Evolutionary conservation across 2,797 vertebrate genomes (phyloP).

Genomic region (Coranthus polyacanthus): DNA sequence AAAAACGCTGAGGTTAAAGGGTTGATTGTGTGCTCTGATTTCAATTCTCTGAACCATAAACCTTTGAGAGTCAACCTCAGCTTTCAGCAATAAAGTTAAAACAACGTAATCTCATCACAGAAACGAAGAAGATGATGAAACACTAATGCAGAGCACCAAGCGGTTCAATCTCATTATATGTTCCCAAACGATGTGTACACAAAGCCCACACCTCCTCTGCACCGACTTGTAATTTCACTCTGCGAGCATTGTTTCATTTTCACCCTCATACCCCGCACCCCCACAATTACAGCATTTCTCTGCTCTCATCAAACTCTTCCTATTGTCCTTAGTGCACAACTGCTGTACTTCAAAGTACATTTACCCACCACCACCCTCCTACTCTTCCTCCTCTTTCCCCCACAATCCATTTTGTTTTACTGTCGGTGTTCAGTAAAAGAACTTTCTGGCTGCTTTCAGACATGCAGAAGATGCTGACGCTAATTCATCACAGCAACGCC

Average conservation of each 20-base stretch:
- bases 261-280: slow-evolving; percentile 31
- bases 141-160: slow-evolving; percentile 16
- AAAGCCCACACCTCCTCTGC: slow-evolving; percentile 32
- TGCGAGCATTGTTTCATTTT: slow-evolving; percentile 45
- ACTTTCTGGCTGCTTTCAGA: slow-evolving; percentile 47
- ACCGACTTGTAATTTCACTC: slow-evolving; percentile 38
- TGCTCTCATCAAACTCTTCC: slow-evolving; percentile 56
- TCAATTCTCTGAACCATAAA: neutral
- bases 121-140: slow-evolving; percentile 19
- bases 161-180: slow-evolving; percentile 16
- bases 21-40: neutral
- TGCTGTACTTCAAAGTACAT: slow-evolving; percentile 69
- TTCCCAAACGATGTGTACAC: slow-evolving; percentile 36
- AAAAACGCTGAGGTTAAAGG: slow-evolving; percentile 1
- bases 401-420: slow-evolving; percentile 56
- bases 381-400: slow-evolving; percentile 24
- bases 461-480: slow-evolving; percentile 59
- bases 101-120: neutral
- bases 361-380: slow-evolving; percentile 5
- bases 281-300: slow-evolving; percentile 56
- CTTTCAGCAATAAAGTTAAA: neutral
- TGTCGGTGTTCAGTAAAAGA: slow-evolving; percentile 54
- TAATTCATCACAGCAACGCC: slow-evolving; percentile 29
- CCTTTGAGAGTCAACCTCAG: neutral
- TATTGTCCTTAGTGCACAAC: slow-evolving; percentile 61